Evolutionary conservation across 2,797 vertebrate species (phyloP).

Genomic region (Benthosema pterotum): DNA sequence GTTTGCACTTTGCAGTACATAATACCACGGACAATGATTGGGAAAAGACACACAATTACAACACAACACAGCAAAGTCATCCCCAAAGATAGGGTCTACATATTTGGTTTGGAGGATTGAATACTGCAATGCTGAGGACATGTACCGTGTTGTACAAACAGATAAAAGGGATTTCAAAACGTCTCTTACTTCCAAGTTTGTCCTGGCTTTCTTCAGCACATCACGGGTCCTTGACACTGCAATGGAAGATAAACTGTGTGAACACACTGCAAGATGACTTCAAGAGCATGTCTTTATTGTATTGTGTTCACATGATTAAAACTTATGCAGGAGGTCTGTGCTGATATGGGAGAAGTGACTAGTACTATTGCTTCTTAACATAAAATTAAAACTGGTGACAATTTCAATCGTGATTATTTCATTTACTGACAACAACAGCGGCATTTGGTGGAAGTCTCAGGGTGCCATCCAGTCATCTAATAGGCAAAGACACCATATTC

Average conservation of each 20-base stretch:
- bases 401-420: no score
- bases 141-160: conserved; percentile 5
- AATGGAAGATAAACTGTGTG: conserved; percentile 16
- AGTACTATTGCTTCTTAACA: no score
- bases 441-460: no score
- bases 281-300: background rate
- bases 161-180: background rate
- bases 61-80: conserved; percentile 14
- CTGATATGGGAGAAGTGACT: no score
- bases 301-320: background rate
- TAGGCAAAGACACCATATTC: no score
- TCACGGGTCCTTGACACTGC: conserved; percentile 92
- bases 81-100: no score
- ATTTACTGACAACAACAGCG: no score
- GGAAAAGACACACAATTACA: conserved; percentile 14
- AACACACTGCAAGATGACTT: background rate
- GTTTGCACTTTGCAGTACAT: conserved; percentile 26
- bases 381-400: no score
- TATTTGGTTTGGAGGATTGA: no score
- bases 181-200: conserved; percentile 87
- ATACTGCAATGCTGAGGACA: no score
- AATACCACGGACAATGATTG: conserved; percentile 15
- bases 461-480: no score
- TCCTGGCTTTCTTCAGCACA: conserved; percentile 92
- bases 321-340: background rate